Base-by-base conservation (phyloP, 2,797 vertebrate genomes). In the Gymnocypris eckloni region DNA sequence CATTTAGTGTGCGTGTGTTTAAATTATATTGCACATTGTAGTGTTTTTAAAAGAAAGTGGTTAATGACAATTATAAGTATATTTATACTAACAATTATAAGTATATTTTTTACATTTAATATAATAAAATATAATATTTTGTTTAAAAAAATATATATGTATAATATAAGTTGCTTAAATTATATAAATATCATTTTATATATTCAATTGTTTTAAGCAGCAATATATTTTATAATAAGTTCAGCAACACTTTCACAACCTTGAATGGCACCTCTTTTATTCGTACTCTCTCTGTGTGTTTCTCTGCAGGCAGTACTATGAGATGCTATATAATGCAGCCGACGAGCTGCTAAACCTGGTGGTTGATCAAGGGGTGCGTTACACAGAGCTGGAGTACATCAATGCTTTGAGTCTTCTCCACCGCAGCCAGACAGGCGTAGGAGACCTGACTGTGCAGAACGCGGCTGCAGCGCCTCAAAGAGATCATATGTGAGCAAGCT, bases 401-500 rank as follows among this genome's bases (percentile, higher is more conserved):
- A 97, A 99, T 0, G 98, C 98, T 33, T 93, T 99, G 90, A 97
- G 97, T 52, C 92, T 99, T 43, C 96, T 99, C 82, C 98, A 99
- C 86, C 97, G 98, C 85, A 99, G 98, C 91, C 98, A 99, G 95
- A 99, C 98, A 0, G 98, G 98, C 0, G 97, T 99, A 1, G 98
- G 98, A 0, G 98, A 99, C 94, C 96, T 97, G 88, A 97, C 96
- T 88, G 97, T 96, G 16, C 98, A 99, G 92, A 99, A 98, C 95
- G 90, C 94, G 98, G 54, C 93, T 99, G 87, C 98, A 99, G 94
- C 92, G 98, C 71, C 94, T 99, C 90, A 99, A 99, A 91, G 98
- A 99, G 96, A 99, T 99, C 93, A 97, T 99, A 92, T 99, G 98
- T 0, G 98, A 99, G 92, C 98, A 99, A 92, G 98, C 98, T 0